phyloP scores from a whole-genome alignment of 2,113 vertebrate species.

The Xiphophorus couchianus region DNA sequence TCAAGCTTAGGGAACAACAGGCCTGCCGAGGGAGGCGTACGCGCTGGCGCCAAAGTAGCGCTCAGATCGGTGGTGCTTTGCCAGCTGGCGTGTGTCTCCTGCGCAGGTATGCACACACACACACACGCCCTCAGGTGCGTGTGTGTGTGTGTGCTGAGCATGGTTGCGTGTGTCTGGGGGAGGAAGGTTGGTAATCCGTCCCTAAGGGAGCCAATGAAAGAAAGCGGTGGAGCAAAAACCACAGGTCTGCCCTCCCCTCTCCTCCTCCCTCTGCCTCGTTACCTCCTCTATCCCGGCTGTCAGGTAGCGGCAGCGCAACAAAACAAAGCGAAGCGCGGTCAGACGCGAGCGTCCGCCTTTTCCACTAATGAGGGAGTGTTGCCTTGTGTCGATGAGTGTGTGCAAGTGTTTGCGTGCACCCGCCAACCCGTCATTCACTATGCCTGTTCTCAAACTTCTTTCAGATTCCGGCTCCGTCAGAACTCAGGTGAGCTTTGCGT shows the following conservation, averaged over 20 bases:
- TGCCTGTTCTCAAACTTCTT: conserved; percentile 81
- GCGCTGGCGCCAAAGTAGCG: neutral
- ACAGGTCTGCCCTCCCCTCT: conserved; percentile 46
- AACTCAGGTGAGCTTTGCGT: conserved; percentile 86
- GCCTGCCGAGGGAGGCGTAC: conserved; percentile 12
- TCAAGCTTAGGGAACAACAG: conserved; percentile 41
- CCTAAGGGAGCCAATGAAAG: conserved; percentile 80
- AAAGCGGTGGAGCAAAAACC: conserved; percentile 77
- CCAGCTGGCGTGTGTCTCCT: neutral
- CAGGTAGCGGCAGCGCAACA: conserved; percentile 77
- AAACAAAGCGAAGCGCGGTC: conserved; percentile 71
- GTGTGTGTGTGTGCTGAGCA: conserved; percentile 24
- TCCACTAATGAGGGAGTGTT: conserved; percentile 76
- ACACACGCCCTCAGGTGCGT: conserved; percentile 21
- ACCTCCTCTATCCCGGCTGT: conserved; percentile 70
- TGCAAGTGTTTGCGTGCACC: conserved; percentile 70
- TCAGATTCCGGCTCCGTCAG: conserved; percentile 89
- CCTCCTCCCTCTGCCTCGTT: conserved; percentile 54
- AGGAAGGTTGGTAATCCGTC: conserved; percentile 64
- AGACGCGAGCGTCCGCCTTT: conserved; percentile 58
- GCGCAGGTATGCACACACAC: conserved; percentile 1
- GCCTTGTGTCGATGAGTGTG: conserved; percentile 56
- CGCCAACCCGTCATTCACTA: conserved; percentile 72
- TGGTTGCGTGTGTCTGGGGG: conserved; percentile 8
- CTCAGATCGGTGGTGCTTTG: conserved; percentile 16